Evolutionary conservation across 2,797 vertebrate species (phyloP).

Genomic region (Microcaecilia unicolor): DNA sequence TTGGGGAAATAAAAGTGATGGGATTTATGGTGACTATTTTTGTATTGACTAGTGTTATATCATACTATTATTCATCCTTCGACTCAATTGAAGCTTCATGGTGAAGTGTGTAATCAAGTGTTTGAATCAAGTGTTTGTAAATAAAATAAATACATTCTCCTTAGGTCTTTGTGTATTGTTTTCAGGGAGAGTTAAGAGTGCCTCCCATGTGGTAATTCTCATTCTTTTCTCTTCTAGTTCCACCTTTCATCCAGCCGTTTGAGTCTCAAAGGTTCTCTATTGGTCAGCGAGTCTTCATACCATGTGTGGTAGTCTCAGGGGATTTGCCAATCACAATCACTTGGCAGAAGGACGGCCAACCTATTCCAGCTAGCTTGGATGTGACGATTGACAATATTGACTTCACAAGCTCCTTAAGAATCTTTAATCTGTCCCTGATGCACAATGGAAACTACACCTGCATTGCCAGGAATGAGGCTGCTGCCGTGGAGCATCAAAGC

Average conservation of each 20-base stretch:
- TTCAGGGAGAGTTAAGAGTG: too few relatives aligned
- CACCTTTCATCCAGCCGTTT: conserved; percentile 96
- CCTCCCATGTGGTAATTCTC: too few relatives aligned
- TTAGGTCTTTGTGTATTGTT: too few relatives aligned
- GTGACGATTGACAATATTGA: conserved; percentile 98
- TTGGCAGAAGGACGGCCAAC: conserved; percentile 94
- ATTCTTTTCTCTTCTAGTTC: conserved; percentile 59
- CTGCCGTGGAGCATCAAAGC: conserved; percentile 90
- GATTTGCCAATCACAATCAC: conserved; percentile 94
- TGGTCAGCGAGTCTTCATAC: conserved; percentile 93
- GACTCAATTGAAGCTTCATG: too few relatives aligned
- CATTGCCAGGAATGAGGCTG: conserved; percentile 90
- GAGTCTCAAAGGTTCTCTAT: conserved; percentile 96
- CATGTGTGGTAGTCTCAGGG: conserved; percentile 93
- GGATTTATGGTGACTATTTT: too few relatives aligned
- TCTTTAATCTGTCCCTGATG: conserved; percentile 91
- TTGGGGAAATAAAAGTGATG: too few relatives aligned
- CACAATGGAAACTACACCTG: conserved; percentile 98
- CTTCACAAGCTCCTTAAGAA: conserved; percentile 94
- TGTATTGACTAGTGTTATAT: too few relatives aligned
- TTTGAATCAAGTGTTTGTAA: too few relatives aligned
- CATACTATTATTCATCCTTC: too few relatives aligned
- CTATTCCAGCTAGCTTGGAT: conserved; percentile 83
- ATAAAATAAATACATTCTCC: too few relatives aligned
- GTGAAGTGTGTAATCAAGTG: too few relatives aligned